Conservation (phyloP, 2,888 invertebrate genomes). For the Scaptomyza caliginosa region DNA sequence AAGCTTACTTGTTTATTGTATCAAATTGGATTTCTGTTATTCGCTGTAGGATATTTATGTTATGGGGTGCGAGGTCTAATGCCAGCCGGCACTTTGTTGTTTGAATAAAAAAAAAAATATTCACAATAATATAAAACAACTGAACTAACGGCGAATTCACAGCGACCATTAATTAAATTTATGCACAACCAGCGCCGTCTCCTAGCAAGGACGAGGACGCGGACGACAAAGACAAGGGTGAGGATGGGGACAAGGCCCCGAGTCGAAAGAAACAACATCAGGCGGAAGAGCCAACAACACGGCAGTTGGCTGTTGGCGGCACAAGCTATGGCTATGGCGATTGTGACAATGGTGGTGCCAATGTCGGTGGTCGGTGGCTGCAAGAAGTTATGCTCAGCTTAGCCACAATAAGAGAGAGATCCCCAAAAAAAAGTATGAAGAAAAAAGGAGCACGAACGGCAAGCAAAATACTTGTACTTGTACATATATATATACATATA, state of each 20-base stretch:
- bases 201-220: conserved; percentile 12
- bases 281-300: conserved; percentile 57
- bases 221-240: background rate
- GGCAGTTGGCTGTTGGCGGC: conserved; percentile 34
- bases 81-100: conserved; percentile 40
- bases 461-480: conserved; percentile 36
- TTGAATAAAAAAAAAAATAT: conserved; percentile 49
- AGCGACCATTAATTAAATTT: conserved; percentile 70
- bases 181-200: conserved; percentile 45
- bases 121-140: conserved; percentile 57
- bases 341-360: conserved; percentile 46
- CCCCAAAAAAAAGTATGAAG: conserved; percentile 37
- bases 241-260: conserved; percentile 4
- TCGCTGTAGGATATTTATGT: conserved; percentile 26
- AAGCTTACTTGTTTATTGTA: conserved; percentile 5
- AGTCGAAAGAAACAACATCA: conserved; percentile 28
- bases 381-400: conserved; percentile 40
- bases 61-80: conserved; percentile 17
- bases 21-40: conserved; percentile 7
- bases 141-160: conserved; percentile 59
- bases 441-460: conserved; percentile 22
- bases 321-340: conserved; percentile 23
- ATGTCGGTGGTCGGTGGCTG: conserved; percentile 29
- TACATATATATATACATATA: no score
- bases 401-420: conserved; percentile 21